These are phyloP conservation scores for Crotalus tigris DNA, from an alignment of 2,113 vertebrate species.

Conservation along the genomic window DNA sequence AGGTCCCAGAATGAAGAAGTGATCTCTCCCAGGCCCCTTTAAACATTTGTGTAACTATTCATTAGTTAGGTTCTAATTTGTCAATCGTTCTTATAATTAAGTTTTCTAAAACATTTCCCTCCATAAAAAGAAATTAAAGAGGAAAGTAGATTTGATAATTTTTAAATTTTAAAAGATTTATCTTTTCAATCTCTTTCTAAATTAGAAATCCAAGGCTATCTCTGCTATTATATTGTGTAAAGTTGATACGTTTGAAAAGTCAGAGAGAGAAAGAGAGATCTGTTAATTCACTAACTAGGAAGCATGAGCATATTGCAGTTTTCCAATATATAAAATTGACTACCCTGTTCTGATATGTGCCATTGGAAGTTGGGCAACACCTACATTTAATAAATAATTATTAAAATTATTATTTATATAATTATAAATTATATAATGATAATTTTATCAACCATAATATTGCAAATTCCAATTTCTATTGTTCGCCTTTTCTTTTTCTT, in stretches of 20 bases:
- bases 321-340: constrained; percentile 33
- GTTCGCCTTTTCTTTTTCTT: neutral
- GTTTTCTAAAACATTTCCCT: neutral
- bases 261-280: neutral
- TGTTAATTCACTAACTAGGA: neutral
- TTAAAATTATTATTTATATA: neutral
- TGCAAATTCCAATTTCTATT: constrained; percentile 3
- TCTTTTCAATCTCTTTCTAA: neutral
- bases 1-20: neutral
- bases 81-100: neutral
- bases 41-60: neutral
- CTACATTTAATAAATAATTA: neutral
- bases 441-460: constrained; percentile 34
- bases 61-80: neutral
- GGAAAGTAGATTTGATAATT: neutral
- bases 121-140: neutral
- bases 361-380: neutral
- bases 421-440: constrained; percentile 21
- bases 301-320: constrained; percentile 19
- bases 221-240: neutral
- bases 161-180: neutral
- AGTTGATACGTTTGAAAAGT: neutral
- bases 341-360: neutral
- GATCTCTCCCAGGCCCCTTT: neutral
- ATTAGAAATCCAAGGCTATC: neutral